Evolutionary conservation across 2,888 invertebrate genomes (phyloP), one percentile per base, ranked within the genome.

Genomic region (Cantharis flavilabris): DNA sequence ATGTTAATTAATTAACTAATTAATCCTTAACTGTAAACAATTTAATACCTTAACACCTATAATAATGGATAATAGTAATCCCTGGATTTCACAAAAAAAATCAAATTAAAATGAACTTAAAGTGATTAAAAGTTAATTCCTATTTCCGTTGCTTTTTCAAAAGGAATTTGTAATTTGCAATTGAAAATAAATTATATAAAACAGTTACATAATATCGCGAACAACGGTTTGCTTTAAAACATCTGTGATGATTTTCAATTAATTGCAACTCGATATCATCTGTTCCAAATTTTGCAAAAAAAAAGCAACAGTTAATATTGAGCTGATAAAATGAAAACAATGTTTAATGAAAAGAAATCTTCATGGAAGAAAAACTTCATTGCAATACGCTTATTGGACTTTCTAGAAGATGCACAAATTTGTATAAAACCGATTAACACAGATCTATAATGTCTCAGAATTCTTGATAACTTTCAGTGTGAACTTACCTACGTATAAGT

Each of bases 351-450:
- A 49, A 49, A 49, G 49, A 49, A 49, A 49, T 49, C n/a, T 49
- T n/a, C 0, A 49, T 49, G 1, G n/a, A n/a, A n/a, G 49, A n/a
- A 49, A 49, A 49, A n/a, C 4, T n/a, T 49, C n/a, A n/a, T 49
- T n/a, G 7, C n/a, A 49, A 49, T n/a, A 7, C 7, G 5, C n/a
- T 49, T n/a, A 9, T n/a, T 67, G 26, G 26, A 67, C 65, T 67
- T 67, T 67, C 65, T 67, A 67, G 16, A 49, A 49, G n/a, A 67
- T 67, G 65, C 23, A 67, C 65, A 23, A 67, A 67, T 67, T 67
- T 67, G 65, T 67, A 67, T 67, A 67, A 23, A 67, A 67, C 26
- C 65, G 65, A 67, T 67, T 67, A 67, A 26, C 65, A 67, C 65
- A 67, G 65, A 67, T 67, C 20, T n/a, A 26, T 14, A 67, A 18